Evolutionary conservation across 2,888 invertebrate species (phyloP).

Genomic region (Drosophila paranaensis): DNA sequence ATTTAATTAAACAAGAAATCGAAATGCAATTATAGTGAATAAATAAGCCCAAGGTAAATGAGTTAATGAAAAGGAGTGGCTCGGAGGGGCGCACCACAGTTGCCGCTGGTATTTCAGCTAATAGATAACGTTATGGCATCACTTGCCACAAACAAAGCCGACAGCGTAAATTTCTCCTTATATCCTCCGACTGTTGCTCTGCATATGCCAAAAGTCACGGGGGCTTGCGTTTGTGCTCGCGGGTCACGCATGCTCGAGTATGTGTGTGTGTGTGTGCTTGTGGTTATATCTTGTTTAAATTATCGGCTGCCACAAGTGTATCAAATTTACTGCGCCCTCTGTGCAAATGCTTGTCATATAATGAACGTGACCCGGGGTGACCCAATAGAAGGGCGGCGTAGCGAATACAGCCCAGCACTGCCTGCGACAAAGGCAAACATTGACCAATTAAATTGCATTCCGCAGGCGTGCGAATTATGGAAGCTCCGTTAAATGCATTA

Average conservation of each 20-base stretch:
- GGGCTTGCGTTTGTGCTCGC: constrained; percentile 16
- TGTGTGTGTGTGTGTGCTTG: constrained; percentile 23
- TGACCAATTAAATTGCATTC: constrained; percentile 76
- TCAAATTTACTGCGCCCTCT: constrained; percentile 69
- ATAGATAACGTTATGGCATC: constrained; percentile 55
- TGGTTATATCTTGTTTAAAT: constrained; percentile 65
- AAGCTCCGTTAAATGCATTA: constrained; percentile 44
- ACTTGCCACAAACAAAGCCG: constrained; percentile 55
- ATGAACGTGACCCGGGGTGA: constrained; percentile 22
- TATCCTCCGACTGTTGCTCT: constrained; percentile 1
- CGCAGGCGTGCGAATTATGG: constrained; percentile 66
- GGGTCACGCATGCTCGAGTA: constrained; percentile 1
- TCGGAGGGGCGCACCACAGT: background rate
- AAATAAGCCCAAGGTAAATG: constrained; percentile 40
- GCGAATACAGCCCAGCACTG: constrained; percentile 33
- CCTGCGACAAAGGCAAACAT: constrained; percentile 51
- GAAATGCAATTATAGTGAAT: constrained; percentile 69
- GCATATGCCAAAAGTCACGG: constrained; percentile 60
- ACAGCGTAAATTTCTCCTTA: constrained; percentile 26
- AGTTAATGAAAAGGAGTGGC: constrained; percentile 3
- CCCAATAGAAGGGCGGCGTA: constrained; percentile 4
- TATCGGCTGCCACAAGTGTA: constrained; percentile 71
- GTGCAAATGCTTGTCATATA: constrained; percentile 45
- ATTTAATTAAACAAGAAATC: constrained; percentile 67
- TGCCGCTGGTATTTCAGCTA: constrained; percentile 55